Evolutionary conservation across 2,888 invertebrate genomes (phyloP).

Genomic region (Nephrotoma guestfalica): DNA sequence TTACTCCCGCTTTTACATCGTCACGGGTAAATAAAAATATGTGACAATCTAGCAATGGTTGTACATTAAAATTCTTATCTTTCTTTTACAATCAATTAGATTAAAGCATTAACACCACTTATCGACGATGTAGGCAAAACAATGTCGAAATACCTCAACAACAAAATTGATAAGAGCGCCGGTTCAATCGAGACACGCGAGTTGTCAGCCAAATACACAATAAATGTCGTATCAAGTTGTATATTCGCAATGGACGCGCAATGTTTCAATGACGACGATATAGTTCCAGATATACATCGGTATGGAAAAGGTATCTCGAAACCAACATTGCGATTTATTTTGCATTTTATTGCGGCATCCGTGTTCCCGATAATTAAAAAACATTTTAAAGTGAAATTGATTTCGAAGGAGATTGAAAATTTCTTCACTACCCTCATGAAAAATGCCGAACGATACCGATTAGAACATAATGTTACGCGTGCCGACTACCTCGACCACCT

Average conservation of each 20-base stretch:
- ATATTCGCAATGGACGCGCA: slow-evolving; percentile 33
- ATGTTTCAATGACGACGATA: slow-evolving; percentile 21
- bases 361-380: slow-evolving; percentile 19
- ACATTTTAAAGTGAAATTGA: slow-evolving; percentile 14
- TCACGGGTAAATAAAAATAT: slow-evolving; percentile 26
- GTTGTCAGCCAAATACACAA: slow-evolving; percentile 27
- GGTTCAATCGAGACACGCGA: slow-evolving; percentile 32
- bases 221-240: slow-evolving; percentile 32
- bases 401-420: slow-evolving; percentile 40
- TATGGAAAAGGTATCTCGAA: slow-evolving; percentile 21
- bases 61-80: neutral
- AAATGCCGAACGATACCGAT: slow-evolving; percentile 20
- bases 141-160: slow-evolving; percentile 29
- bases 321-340: slow-evolving; percentile 16
- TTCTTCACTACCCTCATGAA: slow-evolving; percentile 21
- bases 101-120: slow-evolving; percentile 35
- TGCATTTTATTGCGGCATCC: slow-evolving; percentile 16
- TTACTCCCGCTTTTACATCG: slow-evolving; percentile 37
- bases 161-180: slow-evolving; percentile 18
- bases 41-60: neutral
- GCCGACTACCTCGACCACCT: slow-evolving; percentile 26
- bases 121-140: slow-evolving; percentile 31
- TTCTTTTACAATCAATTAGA: slow-evolving; percentile 14
- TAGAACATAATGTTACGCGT: slow-evolving; percentile 18
- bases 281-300: slow-evolving; percentile 19